Evolutionary conservation across 1,140 invertebrate species (phyloP).

Genomic region (Diachasmimorpha longicaudata): DNA sequence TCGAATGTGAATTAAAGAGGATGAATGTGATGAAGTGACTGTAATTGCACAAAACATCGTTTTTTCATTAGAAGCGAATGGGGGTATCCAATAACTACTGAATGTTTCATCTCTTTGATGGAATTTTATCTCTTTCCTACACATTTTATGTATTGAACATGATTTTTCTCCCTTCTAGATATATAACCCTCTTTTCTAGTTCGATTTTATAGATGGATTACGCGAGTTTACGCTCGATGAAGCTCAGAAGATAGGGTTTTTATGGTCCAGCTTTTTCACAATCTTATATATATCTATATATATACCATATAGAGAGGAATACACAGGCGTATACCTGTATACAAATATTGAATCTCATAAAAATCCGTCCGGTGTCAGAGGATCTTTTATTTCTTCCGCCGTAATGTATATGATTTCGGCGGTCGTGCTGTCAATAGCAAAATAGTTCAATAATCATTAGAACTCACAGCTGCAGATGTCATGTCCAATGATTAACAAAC

Average conservation of each 20-base stretch:
- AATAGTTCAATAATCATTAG: background rate
- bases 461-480: background rate
- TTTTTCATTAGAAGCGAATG: background rate
- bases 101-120: background rate
- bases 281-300: too few species aligned
- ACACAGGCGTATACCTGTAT: background rate
- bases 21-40: background rate
- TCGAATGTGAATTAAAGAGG: too few species aligned
- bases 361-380: background rate
- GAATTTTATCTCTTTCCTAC: slow-evolving; percentile 2
- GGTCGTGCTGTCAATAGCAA: background rate
- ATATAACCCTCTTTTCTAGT: slow-evolving; percentile 34
- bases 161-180: slow-evolving; percentile 1
- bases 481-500: too few species aligned
- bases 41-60: background rate
- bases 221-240: slow-evolving; percentile 41
- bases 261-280: slow-evolving; percentile 28
- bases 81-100: background rate
- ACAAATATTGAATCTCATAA: background rate
- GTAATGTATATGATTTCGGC: background rate
- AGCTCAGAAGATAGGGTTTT: slow-evolving; percentile 40
- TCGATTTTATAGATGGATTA: slow-evolving; percentile 51
- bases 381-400: background rate
- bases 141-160: background rate
- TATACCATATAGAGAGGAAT: background rate